phyloP scores from a whole-genome alignment of 2,888 invertebrate species.

The Clostera curtula region DNA sequence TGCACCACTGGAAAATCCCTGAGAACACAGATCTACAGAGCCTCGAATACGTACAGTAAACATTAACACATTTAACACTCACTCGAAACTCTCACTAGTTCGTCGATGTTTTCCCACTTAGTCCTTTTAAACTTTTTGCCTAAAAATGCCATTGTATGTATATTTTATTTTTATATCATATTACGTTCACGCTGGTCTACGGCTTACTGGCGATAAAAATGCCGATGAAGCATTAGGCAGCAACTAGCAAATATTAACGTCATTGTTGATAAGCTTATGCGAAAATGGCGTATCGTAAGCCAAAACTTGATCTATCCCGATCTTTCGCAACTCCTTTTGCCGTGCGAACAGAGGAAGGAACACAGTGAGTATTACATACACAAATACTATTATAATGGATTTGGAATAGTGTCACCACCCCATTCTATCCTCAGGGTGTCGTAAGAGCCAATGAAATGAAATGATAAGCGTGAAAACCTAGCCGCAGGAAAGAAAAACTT shows the following conservation, averaged over 20 bases:
- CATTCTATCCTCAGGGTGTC: too few relatives aligned
- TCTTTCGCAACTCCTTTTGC: too few relatives aligned
- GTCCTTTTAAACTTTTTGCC: constrained; percentile 46
- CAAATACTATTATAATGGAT: too few relatives aligned
- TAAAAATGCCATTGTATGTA: constrained; percentile 43
- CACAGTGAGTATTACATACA: too few relatives aligned
- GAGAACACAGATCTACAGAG: too few relatives aligned
- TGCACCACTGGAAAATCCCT: too few relatives aligned
- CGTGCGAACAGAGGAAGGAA: too few relatives aligned
- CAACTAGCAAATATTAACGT: neutral
- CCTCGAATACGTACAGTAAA: neutral
- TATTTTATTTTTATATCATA: neutral
- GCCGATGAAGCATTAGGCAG: neutral
- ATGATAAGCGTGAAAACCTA: too few relatives aligned
- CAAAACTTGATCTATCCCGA: too few relatives aligned
- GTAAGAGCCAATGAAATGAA: too few relatives aligned
- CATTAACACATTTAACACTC: constrained; percentile 24
- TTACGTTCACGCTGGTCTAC: neutral
- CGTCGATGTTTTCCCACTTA: constrained; percentile 44
- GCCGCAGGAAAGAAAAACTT: too few relatives aligned
- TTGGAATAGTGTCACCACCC: too few relatives aligned
- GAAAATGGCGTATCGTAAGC: neutral
- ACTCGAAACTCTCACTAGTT: constrained; percentile 39
- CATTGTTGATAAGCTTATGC: constrained; percentile 1
- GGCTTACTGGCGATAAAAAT: neutral